Evolutionary conservation across 2,797 vertebrate genomes (phyloP).

Genomic region (Gorsachius magnificus): DNA sequence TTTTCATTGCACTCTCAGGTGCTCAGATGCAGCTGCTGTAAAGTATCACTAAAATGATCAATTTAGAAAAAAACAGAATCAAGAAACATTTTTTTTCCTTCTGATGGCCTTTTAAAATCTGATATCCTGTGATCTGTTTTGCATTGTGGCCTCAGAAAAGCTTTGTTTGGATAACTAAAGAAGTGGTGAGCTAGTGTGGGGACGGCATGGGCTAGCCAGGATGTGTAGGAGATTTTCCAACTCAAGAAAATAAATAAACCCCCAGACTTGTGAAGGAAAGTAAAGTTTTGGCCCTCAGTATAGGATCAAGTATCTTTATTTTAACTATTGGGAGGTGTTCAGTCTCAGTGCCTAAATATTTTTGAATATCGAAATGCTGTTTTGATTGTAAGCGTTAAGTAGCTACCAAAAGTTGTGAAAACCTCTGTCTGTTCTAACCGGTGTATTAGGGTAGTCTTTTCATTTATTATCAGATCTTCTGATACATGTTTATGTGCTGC

Average conservation of each 20-base stretch:
- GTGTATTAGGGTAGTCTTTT: neutral
- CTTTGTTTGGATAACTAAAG: neutral
- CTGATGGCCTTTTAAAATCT: neutral
- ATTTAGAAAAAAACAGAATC: neutral
- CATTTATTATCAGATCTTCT: neutral
- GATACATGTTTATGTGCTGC: neutral
- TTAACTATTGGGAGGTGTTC: neutral
- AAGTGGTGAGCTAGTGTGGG: neutral
- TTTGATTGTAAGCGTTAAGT: neutral
- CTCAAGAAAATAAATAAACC: neutral
- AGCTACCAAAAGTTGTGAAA: neutral
- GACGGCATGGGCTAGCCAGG: neutral
- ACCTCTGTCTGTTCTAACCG: neutral
- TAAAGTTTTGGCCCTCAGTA: neutral
- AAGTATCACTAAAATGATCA: neutral
- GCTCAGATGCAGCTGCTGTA: neutral
- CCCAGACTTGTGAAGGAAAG: neutral
- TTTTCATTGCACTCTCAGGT: neutral
- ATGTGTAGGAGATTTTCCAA: neutral
- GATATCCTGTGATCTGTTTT: neutral
- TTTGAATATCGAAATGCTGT: neutral
- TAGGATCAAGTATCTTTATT: neutral
- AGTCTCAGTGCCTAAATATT: neutral
- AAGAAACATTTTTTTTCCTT: neutral
- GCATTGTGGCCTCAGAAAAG: neutral